phyloP scores from a whole-genome alignment of 2,888 invertebrate genomes.

The Busseola fusca region DNA sequence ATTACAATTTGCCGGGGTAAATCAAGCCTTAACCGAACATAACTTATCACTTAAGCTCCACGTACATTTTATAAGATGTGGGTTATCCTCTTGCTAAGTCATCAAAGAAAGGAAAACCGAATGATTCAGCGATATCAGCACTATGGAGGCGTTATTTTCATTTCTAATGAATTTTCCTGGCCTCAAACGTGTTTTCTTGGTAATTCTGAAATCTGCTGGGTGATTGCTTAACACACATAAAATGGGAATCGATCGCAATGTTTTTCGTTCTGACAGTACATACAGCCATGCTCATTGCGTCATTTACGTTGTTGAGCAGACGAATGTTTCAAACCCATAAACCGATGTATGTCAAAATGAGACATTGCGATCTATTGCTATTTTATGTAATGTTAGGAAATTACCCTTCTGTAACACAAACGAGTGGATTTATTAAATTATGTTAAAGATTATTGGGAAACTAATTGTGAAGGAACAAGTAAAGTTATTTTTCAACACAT shows the following conservation, averaged over 20 bases:
- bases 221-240: not conserved
- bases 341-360: not conserved
- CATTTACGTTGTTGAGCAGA: not conserved
- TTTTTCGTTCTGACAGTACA: not conserved
- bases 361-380: not conserved
- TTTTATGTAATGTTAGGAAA: not conserved
- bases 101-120: slow-evolving; percentile 30
- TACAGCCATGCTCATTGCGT: not conserved
- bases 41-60: slow-evolving; percentile 16
- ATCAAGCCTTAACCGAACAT: slow-evolving; percentile 6
- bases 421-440: slow-evolving; percentile 20
- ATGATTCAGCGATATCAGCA: slow-evolving; percentile 42
- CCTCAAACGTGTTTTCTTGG: slow-evolving; percentile 21
- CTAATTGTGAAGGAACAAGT: no score
- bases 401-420: not conserved
- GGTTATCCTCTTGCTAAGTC: slow-evolving; percentile 35
- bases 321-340: not conserved
- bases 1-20: slow-evolving; percentile 5
- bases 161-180: slow-evolving; percentile 26
- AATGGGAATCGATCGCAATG: not conserved
- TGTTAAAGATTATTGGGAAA: not conserved
- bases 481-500: no score
- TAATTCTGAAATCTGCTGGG: not conserved
- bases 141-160: slow-evolving; percentile 16
- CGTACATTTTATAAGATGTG: slow-evolving; percentile 33